These are phyloP conservation scores for Pseudopipra pipra DNA, from an alignment of 2,113 vertebrate species.

Conservation along the genomic window DNA sequence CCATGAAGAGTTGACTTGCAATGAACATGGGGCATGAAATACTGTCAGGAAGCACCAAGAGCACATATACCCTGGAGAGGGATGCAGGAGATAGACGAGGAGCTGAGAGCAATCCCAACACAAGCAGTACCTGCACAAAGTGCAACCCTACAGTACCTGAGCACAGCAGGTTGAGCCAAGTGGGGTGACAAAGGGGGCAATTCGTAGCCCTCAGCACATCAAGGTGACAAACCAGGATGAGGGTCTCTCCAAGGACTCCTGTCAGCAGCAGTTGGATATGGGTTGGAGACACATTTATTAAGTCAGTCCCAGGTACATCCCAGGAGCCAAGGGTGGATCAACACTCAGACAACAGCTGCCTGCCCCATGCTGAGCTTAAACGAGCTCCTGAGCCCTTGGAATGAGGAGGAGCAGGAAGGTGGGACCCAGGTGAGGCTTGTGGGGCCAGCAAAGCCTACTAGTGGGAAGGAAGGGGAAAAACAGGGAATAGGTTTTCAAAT, in stretches of 20 bases:
- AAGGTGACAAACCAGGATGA: background rate
- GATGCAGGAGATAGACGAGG: accelerated
- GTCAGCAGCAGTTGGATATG: background rate
- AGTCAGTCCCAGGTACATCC: accelerated
- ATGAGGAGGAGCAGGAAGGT: accelerated
- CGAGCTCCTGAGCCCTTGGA: background rate
- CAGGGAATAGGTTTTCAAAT: background rate
- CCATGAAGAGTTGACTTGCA: background rate
- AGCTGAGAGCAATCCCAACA: background rate
- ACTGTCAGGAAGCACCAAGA: background rate
- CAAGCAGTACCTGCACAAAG: background rate
- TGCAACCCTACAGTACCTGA: background rate
- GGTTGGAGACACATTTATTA: background rate
- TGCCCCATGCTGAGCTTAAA: background rate
- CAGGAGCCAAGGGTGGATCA: background rate
- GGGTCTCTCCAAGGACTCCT: too few relatives aligned
- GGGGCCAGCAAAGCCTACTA: background rate
- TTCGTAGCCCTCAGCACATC: accelerated
- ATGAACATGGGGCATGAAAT: background rate
- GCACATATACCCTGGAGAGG: accelerated
- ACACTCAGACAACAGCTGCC: background rate
- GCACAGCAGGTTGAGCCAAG: accelerated
- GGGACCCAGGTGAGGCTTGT: background rate
- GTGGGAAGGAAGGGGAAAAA: background rate
- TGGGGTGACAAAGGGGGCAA: background rate